Conservation (phyloP, 2,797 vertebrate species). For the Urophycis tenuis region DNA sequence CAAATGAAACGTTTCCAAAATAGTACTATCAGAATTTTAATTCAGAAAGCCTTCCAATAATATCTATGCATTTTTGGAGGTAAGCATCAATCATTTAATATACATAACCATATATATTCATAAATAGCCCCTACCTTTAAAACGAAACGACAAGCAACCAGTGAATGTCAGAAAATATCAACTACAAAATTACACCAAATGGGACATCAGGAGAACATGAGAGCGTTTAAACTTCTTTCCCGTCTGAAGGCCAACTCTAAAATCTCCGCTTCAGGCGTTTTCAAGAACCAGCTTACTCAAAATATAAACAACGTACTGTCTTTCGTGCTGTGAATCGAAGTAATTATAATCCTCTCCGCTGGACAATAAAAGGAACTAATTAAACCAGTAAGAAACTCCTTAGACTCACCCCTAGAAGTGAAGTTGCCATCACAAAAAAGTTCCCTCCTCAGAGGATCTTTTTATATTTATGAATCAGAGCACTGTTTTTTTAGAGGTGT, state of each 20-base stretch:
- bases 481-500: constrained; percentile 99
- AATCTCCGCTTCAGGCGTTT: constrained; percentile 29
- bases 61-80: not conserved
- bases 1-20: not conserved
- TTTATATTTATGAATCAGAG: constrained; percentile 99
- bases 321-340: constrained; percentile 77
- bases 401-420: constrained; percentile 99
- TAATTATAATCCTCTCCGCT: constrained; percentile 87
- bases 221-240: constrained; percentile 53
- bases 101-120: too few relatives aligned
- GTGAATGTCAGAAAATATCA: constrained; percentile 50
- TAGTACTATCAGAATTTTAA: not conserved
- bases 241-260: constrained; percentile 56
- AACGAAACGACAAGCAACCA: constrained; percentile 57
- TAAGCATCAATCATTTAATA: constrained; percentile 13
- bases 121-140: constrained; percentile 81
- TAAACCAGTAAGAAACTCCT: constrained; percentile 86
- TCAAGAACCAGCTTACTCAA: constrained; percentile 73
- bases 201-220: constrained; percentile 43
- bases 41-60: not conserved
- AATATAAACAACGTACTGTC: constrained; percentile 79
- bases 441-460: constrained; percentile 99
- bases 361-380: constrained; percentile 94
- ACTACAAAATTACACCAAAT: constrained; percentile 47
- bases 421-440: constrained; percentile 99